Evolutionary conservation across 2,113 vertebrate species (phyloP), one percentile per base, ranked within the genome.

Genomic region (Ophiodon elongatus): DNA sequence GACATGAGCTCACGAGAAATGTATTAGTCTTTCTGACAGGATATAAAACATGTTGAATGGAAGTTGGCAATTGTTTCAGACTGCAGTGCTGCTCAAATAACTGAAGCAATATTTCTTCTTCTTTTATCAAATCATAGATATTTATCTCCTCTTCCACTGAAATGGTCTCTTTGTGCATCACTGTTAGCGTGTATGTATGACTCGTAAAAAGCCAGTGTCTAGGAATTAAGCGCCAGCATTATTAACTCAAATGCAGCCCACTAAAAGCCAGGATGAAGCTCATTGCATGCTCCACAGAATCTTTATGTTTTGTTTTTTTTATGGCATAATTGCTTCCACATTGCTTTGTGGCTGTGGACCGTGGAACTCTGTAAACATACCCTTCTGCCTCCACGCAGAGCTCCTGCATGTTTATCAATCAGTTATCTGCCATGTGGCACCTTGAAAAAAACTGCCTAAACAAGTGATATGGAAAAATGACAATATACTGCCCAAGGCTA

Each of bases 21-120:
- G 39, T 52, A 73, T 82, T 85, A 85, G 80, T 82, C 78, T 75
- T 77, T 89, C 27, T 89, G 89, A 92, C 85, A 83, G 76, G 67
- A 85, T 74, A 70, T 77, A 59, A 85, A 82, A 73, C 41, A 60
- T 50, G 71, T 76, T 79, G 68, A 84, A 75, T 73, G 52, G 86
- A 85, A 84, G 71, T 86, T 71, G 67, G 67, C 64, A 76, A 81
- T 84, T 50, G 80, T 82, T 79, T 73, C 33, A 25, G 74, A 85
- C 79, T 63, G 69, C 57, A 27, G 43, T 0, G 47, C 72, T 75
- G 45, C 70, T 83, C 70, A 67, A n/a, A 73, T 75, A 81, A 39
- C 56, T 75, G 39, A 81, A 75, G 66, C 78, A 41, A 62, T 65
- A 70, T 88, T 77, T 83, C 72, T 63, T 45, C 39, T 75, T 80